Base-by-base conservation (phyloP, 2,113 vertebrate species). In the Xyrauchen texanus region DNA sequence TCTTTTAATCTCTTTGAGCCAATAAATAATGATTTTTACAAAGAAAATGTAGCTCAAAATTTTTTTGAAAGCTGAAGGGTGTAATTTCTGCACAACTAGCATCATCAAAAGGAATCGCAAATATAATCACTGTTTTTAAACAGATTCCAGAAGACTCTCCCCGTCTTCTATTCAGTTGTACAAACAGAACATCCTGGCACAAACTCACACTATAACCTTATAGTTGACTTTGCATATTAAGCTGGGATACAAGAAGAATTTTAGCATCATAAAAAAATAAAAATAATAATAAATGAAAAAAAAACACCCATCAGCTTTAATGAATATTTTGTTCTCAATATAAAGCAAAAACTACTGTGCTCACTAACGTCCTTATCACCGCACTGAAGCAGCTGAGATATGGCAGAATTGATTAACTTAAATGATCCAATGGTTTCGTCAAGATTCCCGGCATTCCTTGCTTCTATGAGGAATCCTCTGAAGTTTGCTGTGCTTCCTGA, bases 381-480 rank as follows among this genome's bases (percentile, higher is more conserved):
- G 86, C 96, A 97, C 0, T 81, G 88, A 71, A 97, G 88, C 69
- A 95, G 92, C 81, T 95, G 96, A 53, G 94, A 94, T 65, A 3
- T 49, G 0, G 60, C 52, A 0, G 76, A 65, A 78, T 95, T 86
- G 47, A 62, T 84, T 9, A 96, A 62, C 0, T 68, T 47, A 58
- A 96, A 97, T 57, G 89, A 90, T 4, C 96, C 96, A 57, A 94
- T 5, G 4, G 93, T 85, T 63, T 85, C 69, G 5, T 64, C 78
- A 67, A 88, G 66, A 34, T 88, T 74, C 0, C 84, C 88, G 15
- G 92, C 90, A 72, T 95, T 70, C 4, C 93, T 88, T 7, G 94
- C 94, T 90, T 96, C 92, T 4, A 97, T 64, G 12, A 97, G 92
- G 79, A 96, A 97, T 6, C 96, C 96, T 83, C 80, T 86, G 88